A percentile compares a stretch with the other conserved stretches of the same genome.
Conservation (phyloP, 1,140 invertebrate species). For the Trichogramma pretiosum region DNA sequence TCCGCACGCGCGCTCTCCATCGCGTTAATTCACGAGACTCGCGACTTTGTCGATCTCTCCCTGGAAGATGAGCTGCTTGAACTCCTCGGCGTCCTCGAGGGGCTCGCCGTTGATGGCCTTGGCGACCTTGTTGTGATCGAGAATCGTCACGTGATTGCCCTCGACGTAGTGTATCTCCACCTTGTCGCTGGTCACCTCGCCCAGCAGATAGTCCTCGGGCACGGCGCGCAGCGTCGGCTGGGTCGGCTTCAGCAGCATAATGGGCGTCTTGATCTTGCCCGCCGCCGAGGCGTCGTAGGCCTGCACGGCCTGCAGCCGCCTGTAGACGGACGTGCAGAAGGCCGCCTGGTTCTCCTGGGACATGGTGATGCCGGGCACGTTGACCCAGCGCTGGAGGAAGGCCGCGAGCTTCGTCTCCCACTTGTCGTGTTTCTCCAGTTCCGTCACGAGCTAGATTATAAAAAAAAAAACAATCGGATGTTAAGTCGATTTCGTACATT, state of each 20-base stretch:
- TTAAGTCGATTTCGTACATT: too few relatives aligned
- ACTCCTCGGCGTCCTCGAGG: constrained; percentile 28
- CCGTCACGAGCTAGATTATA: constrained; percentile 17
- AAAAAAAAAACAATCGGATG: too few relatives aligned
- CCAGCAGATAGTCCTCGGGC: constrained; percentile 58
- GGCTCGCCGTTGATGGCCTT: constrained; percentile 52
- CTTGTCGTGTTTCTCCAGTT: constrained; percentile 34
- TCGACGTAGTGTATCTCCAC: constrained; percentile 28
- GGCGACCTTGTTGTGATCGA: constrained; percentile 55
- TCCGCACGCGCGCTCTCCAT: too few relatives aligned
- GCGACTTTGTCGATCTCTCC: too few relatives aligned
- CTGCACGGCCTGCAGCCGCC: constrained; percentile 49
- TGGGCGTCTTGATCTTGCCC: constrained; percentile 46
- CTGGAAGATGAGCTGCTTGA: too few relatives aligned
- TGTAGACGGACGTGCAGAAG: constrained; percentile 46
- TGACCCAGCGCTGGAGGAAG: constrained; percentile 16
- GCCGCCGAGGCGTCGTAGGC: constrained; percentile 38
- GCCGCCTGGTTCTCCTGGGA: constrained; percentile 37
- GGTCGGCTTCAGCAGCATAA: constrained; percentile 56
- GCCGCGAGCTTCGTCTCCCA: constrained; percentile 39
- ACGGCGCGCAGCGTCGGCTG: constrained; percentile 40
- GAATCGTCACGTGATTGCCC: constrained; percentile 63
- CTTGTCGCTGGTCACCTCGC: constrained; percentile 30
- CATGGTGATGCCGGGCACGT: neutral
- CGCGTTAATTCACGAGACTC: too few relatives aligned